These are phyloP conservation scores for Brachylomia viminalis DNA, from an alignment of 2,888 invertebrate species.

Conservation along the genomic window DNA sequence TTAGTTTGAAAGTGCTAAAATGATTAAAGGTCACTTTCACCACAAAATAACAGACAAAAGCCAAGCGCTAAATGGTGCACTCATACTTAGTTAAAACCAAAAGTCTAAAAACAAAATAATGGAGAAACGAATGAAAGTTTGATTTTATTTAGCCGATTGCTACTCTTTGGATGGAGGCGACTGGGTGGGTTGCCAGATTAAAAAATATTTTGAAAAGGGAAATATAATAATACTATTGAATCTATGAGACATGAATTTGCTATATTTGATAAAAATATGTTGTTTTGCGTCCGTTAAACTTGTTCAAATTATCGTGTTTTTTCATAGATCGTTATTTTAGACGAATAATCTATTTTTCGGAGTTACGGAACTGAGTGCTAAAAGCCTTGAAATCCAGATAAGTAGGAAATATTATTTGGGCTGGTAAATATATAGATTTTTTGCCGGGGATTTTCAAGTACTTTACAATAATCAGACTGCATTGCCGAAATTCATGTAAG, in stretches of 20 bases:
- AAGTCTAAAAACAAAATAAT: constrained; percentile 45
- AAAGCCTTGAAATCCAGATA: constrained; percentile 22
- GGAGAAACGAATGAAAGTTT: constrained; percentile 43
- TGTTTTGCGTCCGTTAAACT: not conserved
- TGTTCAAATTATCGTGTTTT: not conserved
- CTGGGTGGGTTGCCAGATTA: constrained; percentile 30
- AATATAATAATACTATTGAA: not conserved
- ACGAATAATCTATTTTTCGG: no score
- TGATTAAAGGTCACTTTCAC: not conserved
- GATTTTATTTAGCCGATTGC: constrained; percentile 20
- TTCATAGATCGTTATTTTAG: not conserved
- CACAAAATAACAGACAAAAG: constrained; percentile 20
- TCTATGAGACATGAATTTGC: not conserved
- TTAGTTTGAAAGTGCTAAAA: not conserved
- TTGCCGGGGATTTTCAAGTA: constrained; percentile 36
- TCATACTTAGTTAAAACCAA: constrained; percentile 22
- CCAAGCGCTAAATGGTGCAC: constrained; percentile 4
- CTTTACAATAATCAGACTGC: not conserved
- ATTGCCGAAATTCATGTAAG: not conserved
- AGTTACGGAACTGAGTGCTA: not conserved
- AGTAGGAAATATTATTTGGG: constrained; percentile 10
- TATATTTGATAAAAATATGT: not conserved
- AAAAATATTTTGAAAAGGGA: not conserved
- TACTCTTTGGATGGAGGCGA: no score
- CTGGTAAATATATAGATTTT: constrained; percentile 6